Evolutionary conservation across 2,888 invertebrate species (phyloP).

Genomic region (Heliconius charithonia): DNA sequence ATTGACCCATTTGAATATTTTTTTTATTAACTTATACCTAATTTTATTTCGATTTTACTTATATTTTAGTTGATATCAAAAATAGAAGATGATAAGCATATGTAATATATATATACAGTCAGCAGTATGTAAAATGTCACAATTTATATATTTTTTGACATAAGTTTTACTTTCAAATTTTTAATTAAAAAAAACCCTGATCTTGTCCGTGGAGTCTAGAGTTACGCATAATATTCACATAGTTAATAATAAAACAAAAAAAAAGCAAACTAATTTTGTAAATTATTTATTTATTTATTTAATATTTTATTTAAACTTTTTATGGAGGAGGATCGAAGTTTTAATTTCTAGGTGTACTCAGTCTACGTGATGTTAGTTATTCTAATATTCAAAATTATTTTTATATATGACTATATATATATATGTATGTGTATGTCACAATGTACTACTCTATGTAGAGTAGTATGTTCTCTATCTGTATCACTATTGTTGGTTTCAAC

Average conservation of each 20-base stretch:
- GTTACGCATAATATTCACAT: not conserved
- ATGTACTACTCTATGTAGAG: not conserved
- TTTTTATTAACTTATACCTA: not conserved
- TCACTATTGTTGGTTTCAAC: slow-evolving; percentile 30
- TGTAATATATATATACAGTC: too few relatives aligned
- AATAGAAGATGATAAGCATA: not conserved
- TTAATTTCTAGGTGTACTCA: not conserved
- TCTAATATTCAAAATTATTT: not conserved
- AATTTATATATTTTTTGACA: not conserved
- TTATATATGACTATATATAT: not conserved
- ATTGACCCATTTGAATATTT: not conserved
- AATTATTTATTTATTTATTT: too few relatives aligned
- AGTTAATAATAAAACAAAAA: not conserved
- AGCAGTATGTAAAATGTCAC: not conserved
- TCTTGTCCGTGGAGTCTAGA: not conserved
- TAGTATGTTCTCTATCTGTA: slow-evolving; percentile 24
- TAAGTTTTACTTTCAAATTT: not conserved
- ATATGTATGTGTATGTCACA: slow-evolving; percentile 1
- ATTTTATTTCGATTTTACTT: not conserved
- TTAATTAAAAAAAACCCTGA: not conserved
- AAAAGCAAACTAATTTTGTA: too few relatives aligned
- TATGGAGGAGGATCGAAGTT: too few relatives aligned
- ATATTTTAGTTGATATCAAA: not conserved
- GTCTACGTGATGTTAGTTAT: not conserved
- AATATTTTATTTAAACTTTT: too few relatives aligned